Evolutionary conservation across 2,888 invertebrate species (phyloP).

Genomic region (Omphaloscelis lunosa): DNA sequence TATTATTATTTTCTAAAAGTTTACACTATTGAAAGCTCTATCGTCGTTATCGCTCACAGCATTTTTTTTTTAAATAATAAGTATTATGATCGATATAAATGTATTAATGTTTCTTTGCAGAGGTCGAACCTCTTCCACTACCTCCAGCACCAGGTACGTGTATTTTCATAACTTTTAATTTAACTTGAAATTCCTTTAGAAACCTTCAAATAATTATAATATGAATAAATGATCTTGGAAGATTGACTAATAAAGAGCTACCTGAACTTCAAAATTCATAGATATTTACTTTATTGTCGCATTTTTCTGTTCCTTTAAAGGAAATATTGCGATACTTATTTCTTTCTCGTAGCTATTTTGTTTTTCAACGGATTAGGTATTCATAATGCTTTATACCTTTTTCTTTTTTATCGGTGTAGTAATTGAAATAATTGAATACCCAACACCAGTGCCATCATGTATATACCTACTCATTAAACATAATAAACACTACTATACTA

Average conservation of each 20-base stretch:
- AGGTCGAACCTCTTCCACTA: slow-evolving; percentile 16
- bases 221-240: not conserved
- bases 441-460: slow-evolving; percentile 1
- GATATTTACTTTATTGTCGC: not conserved
- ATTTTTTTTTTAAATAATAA: not conserved
- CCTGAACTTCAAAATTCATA: not conserved
- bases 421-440: not conserved
- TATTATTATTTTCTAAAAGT: not conserved
- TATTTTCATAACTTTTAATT: not conserved
- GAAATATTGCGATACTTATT: too few relatives aligned
- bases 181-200: not conserved
- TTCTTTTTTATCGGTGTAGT: not conserved
- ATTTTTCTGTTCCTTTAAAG: not conserved
- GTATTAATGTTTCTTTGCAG: slow-evolving; percentile 31
- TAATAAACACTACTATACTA: not conserved
- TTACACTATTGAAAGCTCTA: not conserved
- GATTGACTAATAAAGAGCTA: too few relatives aligned
- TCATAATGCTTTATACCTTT: not conserved
- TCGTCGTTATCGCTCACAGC: too few relatives aligned
- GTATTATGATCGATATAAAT: not conserved
- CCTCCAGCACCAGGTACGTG: slow-evolving; percentile 41
- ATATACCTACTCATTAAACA: not conserved
- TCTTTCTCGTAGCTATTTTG: not conserved
- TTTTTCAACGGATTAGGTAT: not conserved
- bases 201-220: too few relatives aligned